Base-by-base conservation (phyloP, 2,113 vertebrate genomes). In the Trachemys scripta region DNA sequence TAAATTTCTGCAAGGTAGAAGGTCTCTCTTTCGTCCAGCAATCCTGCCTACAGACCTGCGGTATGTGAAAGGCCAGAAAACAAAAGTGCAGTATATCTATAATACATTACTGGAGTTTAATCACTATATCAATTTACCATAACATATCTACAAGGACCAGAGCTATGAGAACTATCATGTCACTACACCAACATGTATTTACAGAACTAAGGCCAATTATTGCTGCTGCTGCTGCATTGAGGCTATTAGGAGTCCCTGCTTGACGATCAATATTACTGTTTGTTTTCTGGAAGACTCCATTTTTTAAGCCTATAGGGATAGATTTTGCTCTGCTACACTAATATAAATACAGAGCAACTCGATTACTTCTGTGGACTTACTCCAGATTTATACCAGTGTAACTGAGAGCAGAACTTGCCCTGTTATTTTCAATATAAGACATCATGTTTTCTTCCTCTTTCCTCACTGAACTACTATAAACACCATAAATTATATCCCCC, bases 51-150 rank as follows among this genome's bases (percentile, higher is more conserved):
- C 29, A 78, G 31, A 84, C 75, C n/a, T 94, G 88, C 84, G 96
- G 69, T 0, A 0, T 1, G 2, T 54, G 80, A 86, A 84, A 82
- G 47, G 91, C 75, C 49, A 31, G 51, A 78, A 86, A 57, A 54
- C 45, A 92, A 79, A 69, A 91, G 27, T 42, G 81, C 31, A 88
- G 11, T 27, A 75, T 17, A 1, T 0, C 35, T 17, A 29, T 53
- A 87, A 81, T 87, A 95, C 92, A 93, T 56, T 56, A 92, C 3
- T 47, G 29, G 31, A 31, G 38, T 89, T 89, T 95, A 93, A 92
- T 94, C 82, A 94, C 82, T 38, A 45, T 31, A 1, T 42, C 1
- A 7, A 93, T 92, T 95, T 86, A 90, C 2, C 1, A 45, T 83
- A 80, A 83, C 88, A 54, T 29, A 90, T 38, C 45, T 80, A 84